Percentiles rank a stretch among this genome's conserved stretches.
phyloP scores from a whole-genome alignment of 2,888 invertebrate species.

The Epistrophe grossulariae region DNA sequence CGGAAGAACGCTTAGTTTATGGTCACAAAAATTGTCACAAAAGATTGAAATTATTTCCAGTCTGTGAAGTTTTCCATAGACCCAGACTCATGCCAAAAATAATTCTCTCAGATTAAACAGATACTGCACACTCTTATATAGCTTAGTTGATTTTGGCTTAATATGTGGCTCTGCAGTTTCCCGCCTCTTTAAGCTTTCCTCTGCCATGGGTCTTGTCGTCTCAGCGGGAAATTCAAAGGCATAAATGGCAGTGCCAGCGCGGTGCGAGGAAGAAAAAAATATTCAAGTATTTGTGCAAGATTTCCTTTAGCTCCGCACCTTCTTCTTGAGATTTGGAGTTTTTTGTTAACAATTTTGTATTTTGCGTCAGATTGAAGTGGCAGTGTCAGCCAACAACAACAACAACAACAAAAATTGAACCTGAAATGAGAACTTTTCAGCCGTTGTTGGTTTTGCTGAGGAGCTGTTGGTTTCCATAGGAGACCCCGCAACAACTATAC shows the following conservation, averaged over 20 bases:
- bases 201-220: neutral
- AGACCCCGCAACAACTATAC: conserved; percentile 42
- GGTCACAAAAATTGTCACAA: conserved; percentile 58
- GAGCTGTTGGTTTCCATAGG: conserved; percentile 37
- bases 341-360: conserved; percentile 71
- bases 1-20: conserved; percentile 40
- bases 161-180: conserved; percentile 23
- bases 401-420: neutral
- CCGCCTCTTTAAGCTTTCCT: conserved; percentile 13
- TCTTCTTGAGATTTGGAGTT: conserved; percentile 43
- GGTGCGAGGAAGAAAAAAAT: conserved; percentile 32
- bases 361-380: conserved; percentile 66
- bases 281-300: conserved; percentile 40
- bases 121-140: conserved; percentile 28
- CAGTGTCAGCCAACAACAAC: conserved; percentile 39
- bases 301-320: conserved; percentile 27
- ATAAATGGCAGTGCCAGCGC: neutral
- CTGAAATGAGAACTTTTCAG: conserved; percentile 47
- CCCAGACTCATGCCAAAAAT: conserved; percentile 20
- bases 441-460: conserved; percentile 5
- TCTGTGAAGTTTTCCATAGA: conserved; percentile 32
- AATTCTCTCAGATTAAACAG: conserved; percentile 16
- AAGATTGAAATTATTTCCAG: conserved; percentile 62
- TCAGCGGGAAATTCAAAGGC: conserved; percentile 29
- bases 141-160: conserved; percentile 40